These are phyloP conservation scores for Linurgus olivaceus DNA, from an alignment of 2,797 vertebrate genomes.

Conservation along the genomic window DNA sequence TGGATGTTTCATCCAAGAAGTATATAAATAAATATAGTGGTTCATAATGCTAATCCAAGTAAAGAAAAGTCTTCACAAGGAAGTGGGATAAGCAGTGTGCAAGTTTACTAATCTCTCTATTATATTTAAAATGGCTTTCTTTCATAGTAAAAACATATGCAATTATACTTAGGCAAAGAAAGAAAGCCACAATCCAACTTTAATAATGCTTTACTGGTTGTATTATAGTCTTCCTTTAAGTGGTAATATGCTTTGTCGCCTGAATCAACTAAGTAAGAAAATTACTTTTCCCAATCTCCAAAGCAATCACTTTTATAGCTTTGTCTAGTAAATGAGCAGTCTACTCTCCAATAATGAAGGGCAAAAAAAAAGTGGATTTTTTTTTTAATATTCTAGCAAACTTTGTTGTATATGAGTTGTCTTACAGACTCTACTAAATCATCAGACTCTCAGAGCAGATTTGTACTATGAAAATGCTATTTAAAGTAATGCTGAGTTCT, in stretches of 20 bases:
- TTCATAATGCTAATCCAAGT: conserved; percentile 7
- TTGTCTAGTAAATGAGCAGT: conserved; percentile 20
- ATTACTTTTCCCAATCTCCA: conserved; percentile 15
- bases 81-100: background rate
- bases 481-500: conserved; percentile 17
- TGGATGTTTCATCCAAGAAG: background rate
- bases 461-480: background rate
- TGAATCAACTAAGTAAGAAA: conserved; percentile 11
- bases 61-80: background rate
- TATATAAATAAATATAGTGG: background rate
- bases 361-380: background rate
- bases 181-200: background rate
- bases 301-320: conserved; percentile 9
- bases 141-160: background rate
- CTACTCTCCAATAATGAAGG: background rate
- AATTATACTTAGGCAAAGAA: conserved; percentile 29
- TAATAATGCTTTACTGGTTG: background rate
- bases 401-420: background rate
- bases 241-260: background rate
- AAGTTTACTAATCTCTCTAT: background rate
- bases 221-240: background rate
- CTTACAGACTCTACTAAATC: background rate
- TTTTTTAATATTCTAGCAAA: background rate
- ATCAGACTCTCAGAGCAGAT: background rate
- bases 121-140: background rate